Percentiles rank a stretch among this genome's conserved stretches.
Conservation (phyloP, 2,797 vertebrate species). For the Mus spretus region DNA sequence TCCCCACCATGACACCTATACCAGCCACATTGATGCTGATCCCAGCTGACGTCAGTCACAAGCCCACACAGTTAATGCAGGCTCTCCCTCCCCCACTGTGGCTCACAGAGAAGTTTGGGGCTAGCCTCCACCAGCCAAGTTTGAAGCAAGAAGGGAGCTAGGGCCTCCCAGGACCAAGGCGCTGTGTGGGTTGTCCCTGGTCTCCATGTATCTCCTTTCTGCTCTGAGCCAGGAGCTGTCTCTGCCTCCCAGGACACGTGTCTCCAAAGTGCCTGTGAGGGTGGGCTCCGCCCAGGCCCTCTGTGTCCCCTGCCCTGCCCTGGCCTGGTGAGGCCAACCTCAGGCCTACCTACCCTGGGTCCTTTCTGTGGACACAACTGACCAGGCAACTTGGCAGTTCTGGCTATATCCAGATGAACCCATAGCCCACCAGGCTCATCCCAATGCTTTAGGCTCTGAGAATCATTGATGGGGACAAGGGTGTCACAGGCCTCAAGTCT, state of each 20-base stretch:
- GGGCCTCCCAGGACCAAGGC: slow-evolving; percentile 39
- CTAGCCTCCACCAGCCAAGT: not conserved
- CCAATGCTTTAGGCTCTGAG: not conserved
- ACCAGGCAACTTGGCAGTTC: slow-evolving; percentile 15
- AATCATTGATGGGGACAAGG: not conserved
- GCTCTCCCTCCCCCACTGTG: not conserved
- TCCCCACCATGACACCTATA: not conserved
- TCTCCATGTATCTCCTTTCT: slow-evolving; percentile 17
- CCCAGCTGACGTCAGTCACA: not conserved
- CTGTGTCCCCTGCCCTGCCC: slow-evolving; percentile 64
- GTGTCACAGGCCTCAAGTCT: not conserved
- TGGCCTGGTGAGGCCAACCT: slow-evolving; percentile 52
- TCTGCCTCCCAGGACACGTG: slow-evolving; percentile 82
- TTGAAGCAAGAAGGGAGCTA: slow-evolving; percentile 26
- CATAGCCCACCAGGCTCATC: not conserved
- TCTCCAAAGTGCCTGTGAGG: slow-evolving; percentile 85
- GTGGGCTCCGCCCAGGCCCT: slow-evolving; percentile 70
- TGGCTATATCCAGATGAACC: not conserved
- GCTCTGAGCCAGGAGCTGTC: slow-evolving; percentile 70
- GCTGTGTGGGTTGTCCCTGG: not conserved
- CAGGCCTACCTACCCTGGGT: not conserved
- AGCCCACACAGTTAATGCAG: not conserved
- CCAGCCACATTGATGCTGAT: not conserved
- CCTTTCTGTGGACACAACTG: slow-evolving; percentile 8
- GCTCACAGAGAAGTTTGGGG: not conserved